These are phyloP conservation scores for Phacellophora camtschatica DNA, from an alignment of 30 jellyfish, hydroid and myxozoan species.

Conservation along the genomic window DNA sequence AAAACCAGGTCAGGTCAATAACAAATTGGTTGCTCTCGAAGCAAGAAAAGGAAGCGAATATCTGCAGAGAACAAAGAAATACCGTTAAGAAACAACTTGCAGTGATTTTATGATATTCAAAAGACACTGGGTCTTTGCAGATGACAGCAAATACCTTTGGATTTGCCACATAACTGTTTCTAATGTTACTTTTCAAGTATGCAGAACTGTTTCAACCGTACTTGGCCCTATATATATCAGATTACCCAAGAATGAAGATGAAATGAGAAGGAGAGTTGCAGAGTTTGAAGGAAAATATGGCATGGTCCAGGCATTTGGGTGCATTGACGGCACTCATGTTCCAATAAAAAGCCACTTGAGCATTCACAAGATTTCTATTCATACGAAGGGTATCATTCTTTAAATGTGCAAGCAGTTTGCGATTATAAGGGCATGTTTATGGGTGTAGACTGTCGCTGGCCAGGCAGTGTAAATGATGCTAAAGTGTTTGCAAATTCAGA, in stretches of 20 bases:
- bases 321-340: slow-evolving; percentile 43
- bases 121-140: slow-evolving; percentile 1
- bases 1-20: no score
- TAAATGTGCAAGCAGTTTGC: slow-evolving; percentile 37
- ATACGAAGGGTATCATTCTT: neutral
- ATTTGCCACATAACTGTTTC: neutral
- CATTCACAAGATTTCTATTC: slow-evolving; percentile 9
- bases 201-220: neutral
- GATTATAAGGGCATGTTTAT: slow-evolving; percentile 23
- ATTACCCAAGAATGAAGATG: slow-evolving; percentile 11
- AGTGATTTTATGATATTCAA: neutral
- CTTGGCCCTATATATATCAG: slow-evolving; percentile 20
- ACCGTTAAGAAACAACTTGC: neutral
- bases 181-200: neutral
- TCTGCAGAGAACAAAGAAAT: no score
- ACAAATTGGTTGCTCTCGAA: no score
- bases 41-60: no score
- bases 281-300: slow-evolving; percentile 40
- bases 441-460: slow-evolving; percentile 51
- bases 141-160: neutral
- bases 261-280: slow-evolving; percentile 10
- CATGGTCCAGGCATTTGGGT: slow-evolving; percentile 38
- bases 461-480: slow-evolving; percentile 51
- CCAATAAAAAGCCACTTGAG: neutral
- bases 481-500: slow-evolving; percentile 43